Percentiles rank a stretch among this genome's conserved stretches.
Conservation (phyloP, 2,797 vertebrate species). For the Monodelphis domestica region DNA sequence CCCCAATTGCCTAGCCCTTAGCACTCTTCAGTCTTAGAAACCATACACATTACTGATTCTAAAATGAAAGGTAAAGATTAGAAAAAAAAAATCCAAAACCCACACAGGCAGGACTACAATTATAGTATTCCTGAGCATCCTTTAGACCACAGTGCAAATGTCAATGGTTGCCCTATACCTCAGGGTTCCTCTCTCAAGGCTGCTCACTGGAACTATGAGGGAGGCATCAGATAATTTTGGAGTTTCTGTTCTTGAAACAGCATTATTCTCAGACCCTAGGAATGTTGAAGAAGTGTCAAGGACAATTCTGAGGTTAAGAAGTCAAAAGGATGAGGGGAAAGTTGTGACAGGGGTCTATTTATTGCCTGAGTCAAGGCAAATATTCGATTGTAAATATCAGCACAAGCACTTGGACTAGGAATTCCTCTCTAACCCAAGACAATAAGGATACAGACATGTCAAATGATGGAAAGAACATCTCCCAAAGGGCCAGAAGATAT, state of each 20-base stretch:
- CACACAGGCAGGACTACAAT: not conserved
- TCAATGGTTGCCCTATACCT: not conserved
- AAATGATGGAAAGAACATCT: not conserved
- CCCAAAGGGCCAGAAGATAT: not conserved
- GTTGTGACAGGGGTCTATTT: constrained; percentile 30
- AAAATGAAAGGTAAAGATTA: too few relatives aligned
- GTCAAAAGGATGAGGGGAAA: constrained; percentile 4
- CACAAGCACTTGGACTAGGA: not conserved
- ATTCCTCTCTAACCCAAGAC: not conserved
- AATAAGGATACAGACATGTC: not conserved
- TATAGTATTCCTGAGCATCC: not conserved
- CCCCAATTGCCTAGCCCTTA: too few relatives aligned
- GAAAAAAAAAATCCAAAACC: too few relatives aligned
- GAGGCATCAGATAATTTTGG: not conserved
- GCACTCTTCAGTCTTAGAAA: too few relatives aligned
- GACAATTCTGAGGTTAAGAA: not conserved
- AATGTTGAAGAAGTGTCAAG: not conserved
- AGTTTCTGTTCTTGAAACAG: not conserved
- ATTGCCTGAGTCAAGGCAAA: not conserved
- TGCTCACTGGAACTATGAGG: not conserved
- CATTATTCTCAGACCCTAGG: not conserved
- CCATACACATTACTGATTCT: too few relatives aligned
- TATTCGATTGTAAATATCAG: constrained; percentile 9
- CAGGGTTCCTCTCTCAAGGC: not conserved
- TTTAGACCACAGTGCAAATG: not conserved